Conservation (phyloP, 2,888 invertebrate genomes). For the Pseudococcus longispinus region DNA sequence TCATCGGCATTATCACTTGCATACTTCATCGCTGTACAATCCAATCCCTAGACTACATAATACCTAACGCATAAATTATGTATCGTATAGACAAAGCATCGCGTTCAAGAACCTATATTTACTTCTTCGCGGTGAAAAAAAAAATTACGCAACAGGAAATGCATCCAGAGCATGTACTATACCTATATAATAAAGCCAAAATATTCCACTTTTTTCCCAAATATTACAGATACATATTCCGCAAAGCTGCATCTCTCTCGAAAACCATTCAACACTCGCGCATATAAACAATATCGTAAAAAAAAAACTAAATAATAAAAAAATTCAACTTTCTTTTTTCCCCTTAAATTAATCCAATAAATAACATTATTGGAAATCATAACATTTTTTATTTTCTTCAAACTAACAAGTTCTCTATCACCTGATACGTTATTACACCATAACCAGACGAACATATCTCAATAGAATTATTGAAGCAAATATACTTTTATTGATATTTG, state of each 20-base stretch:
- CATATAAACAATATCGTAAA: background rate
- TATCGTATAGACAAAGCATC: no score
- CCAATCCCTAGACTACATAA: no score
- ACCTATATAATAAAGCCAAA: no score
- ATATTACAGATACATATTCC: no score
- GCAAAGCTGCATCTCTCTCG: background rate
- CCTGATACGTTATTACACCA: background rate
- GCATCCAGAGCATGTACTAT: no score
- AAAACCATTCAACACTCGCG: background rate
- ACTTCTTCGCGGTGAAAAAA: no score
- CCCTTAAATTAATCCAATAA: background rate
- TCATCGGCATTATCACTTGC: background rate
- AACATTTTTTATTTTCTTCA: background rate
- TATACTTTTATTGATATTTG: background rate
- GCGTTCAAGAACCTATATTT: no score
- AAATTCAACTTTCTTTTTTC: slow-evolving; percentile 4
- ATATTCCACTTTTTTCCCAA: no score
- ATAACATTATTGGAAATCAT: slow-evolving; percentile 16
- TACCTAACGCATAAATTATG: no score
- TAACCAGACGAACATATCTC: background rate
- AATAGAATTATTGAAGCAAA: background rate
- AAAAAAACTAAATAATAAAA: background rate
- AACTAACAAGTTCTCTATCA: slow-evolving; percentile 15
- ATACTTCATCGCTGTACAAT: background rate
- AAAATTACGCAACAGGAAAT: no score